Conservation (phyloP, 2,797 vertebrate species). For the Acomys russatus region DNA sequence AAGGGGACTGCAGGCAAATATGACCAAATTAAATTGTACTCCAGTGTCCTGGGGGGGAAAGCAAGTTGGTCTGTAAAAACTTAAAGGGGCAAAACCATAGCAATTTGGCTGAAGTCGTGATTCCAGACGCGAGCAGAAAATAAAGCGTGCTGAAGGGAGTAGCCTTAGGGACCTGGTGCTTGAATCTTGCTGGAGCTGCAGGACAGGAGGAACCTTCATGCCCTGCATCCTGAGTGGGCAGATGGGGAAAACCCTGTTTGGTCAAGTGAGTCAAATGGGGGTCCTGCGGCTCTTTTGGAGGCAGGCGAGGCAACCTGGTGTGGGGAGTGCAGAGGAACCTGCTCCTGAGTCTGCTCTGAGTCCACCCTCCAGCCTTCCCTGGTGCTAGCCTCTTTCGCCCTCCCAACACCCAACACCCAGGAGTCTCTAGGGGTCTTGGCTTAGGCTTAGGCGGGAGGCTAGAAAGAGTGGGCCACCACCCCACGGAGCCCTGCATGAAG, state of each 20-base stretch:
- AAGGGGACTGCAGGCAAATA: background rate
- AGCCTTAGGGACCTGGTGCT: background rate
- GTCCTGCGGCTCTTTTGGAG: background rate
- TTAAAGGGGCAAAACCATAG: background rate
- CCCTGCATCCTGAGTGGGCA: no score
- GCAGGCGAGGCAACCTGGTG: background rate
- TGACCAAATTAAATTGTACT: background rate
- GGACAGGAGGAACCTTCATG: background rate
- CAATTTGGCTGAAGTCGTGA: conserved; percentile 37
- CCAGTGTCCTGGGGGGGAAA: fast-evolving
- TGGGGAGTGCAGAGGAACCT: background rate
- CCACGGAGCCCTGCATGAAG: background rate
- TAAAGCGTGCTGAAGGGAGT: background rate
- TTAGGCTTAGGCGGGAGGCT: background rate
- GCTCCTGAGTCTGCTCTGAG: background rate
- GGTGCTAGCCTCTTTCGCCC: no score
- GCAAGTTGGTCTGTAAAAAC: conserved; percentile 51
- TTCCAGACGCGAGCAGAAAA: background rate
- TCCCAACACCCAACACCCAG: background rate
- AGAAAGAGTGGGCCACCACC: background rate
- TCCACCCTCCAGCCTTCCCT: background rate
- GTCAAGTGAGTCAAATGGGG: background rate
- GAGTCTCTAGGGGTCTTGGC: background rate
- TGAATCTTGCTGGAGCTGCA: background rate
- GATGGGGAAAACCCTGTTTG: background rate